Conservation (phyloP, 2,113 vertebrate species). For the Ammodytes dubius region DNA sequence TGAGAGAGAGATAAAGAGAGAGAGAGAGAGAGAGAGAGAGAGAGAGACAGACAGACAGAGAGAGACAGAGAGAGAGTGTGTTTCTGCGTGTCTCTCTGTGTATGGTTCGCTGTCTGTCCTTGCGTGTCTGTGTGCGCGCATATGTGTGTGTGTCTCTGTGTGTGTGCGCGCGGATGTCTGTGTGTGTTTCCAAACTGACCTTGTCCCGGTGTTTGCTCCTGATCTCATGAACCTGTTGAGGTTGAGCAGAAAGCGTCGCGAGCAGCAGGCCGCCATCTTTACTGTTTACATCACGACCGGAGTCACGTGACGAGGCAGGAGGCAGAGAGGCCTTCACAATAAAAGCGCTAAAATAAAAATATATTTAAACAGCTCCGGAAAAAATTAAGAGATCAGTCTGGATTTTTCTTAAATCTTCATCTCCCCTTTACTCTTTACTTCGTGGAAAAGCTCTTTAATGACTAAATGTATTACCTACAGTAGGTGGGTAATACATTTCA, state of each 20-base stretch:
- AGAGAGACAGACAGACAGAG: no score
- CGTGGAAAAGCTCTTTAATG: no score
- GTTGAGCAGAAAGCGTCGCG: neutral
- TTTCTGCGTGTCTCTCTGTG: neutral
- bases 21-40: no score
- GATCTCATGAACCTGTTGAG: slow-evolving; percentile 7
- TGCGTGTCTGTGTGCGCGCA: neutral
- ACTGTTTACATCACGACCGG: slow-evolving; percentile 47
- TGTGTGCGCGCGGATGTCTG: neutral
- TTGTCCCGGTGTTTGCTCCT: neutral
- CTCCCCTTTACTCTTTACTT: no score
- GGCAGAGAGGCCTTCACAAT: slow-evolving; percentile 38
- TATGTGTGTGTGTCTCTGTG: no score
- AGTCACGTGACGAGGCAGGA: neutral
- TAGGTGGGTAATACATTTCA: no score
- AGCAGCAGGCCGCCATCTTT: slow-evolving; percentile 61
- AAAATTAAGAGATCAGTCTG: no score
- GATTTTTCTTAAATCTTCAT: no score
- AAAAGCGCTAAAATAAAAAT: slow-evolving; percentile 34
- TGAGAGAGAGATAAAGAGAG: no score
- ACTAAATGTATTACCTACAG: no score
- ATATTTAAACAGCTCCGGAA: no score
- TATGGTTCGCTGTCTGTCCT: neutral
- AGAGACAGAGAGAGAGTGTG: no score
- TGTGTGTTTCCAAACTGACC: neutral